Evolutionary conservation across 2,797 vertebrate genomes (phyloP).

Genomic region (Tauraco hartlaubi): DNA sequence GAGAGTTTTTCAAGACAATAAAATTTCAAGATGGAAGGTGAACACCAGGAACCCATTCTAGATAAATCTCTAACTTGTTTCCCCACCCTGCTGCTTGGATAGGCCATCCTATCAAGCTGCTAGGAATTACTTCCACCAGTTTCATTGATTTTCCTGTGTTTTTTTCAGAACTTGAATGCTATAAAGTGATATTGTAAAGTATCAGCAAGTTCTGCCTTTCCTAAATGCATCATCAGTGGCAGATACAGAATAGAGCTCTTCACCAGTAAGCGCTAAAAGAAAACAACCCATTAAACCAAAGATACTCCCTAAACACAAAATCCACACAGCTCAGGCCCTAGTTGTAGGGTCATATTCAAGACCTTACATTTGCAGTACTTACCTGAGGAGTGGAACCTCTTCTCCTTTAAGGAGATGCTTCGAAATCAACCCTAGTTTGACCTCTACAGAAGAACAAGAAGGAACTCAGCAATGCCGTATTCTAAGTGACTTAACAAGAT

Average conservation of each 20-base stretch:
- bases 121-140: background rate
- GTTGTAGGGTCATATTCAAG: background rate
- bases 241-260: background rate
- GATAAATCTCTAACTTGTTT: background rate
- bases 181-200: background rate
- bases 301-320: background rate
- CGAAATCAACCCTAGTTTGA: background rate
- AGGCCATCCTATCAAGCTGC: background rate
- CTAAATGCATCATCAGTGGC: background rate
- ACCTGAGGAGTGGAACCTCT: background rate
- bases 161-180: background rate
- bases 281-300: background rate
- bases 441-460: background rate
- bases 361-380: background rate
- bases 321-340: background rate
- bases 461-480: background rate
- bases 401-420: background rate
- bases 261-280: background rate
- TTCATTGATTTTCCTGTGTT: background rate
- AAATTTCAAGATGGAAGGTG: background rate
- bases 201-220: background rate
- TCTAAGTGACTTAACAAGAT: background rate
- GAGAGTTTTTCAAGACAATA: background rate
- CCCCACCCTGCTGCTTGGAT: background rate
- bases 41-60: background rate